These are phyloP conservation scores for Helicolenus hilgendorfi DNA, from an alignment of 2,797 vertebrate genomes.

Conservation along the genomic window DNA sequence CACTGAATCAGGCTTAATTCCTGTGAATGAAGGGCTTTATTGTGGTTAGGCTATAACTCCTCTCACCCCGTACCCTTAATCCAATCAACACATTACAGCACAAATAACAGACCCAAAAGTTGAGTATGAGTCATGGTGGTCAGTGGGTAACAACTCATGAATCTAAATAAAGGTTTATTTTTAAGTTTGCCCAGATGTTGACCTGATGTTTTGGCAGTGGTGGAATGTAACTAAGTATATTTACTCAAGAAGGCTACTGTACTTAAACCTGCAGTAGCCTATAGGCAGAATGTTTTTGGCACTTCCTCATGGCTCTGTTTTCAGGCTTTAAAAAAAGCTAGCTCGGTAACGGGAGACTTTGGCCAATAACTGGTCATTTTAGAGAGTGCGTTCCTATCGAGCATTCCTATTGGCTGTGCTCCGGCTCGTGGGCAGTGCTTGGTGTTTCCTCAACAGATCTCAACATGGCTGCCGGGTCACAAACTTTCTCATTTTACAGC, in stretches of 20 bases:
- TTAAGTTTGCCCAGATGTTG: conserved; percentile 9
- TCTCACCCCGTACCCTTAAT: background rate
- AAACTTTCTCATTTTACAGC: too few species aligned
- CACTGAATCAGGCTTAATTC: conserved; percentile 59
- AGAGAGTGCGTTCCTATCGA: too few species aligned
- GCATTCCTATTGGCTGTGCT: background rate
- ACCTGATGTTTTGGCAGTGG: conserved; percentile 16
- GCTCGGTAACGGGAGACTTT: too few species aligned
- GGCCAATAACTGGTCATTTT: too few species aligned
- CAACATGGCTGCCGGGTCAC: background rate
- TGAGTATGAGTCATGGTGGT: conserved; percentile 15
- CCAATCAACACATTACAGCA: background rate
- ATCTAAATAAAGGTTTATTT: conserved; percentile 8
- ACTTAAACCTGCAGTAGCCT: background rate
- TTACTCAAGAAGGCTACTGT: background rate
- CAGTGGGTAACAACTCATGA: background rate
- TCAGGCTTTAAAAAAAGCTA: too few species aligned
- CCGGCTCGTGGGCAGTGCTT: background rate
- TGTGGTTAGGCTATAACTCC: conserved; percentile 29
- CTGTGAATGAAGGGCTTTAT: conserved; percentile 40
- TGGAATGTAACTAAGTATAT: background rate
- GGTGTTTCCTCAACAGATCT: background rate
- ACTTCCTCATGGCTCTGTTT: background rate
- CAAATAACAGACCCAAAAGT: background rate
- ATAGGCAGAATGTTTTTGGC: background rate